Evolutionary conservation across 2,113 vertebrate species (phyloP).

Genomic region (Coptodon rendalli): DNA sequence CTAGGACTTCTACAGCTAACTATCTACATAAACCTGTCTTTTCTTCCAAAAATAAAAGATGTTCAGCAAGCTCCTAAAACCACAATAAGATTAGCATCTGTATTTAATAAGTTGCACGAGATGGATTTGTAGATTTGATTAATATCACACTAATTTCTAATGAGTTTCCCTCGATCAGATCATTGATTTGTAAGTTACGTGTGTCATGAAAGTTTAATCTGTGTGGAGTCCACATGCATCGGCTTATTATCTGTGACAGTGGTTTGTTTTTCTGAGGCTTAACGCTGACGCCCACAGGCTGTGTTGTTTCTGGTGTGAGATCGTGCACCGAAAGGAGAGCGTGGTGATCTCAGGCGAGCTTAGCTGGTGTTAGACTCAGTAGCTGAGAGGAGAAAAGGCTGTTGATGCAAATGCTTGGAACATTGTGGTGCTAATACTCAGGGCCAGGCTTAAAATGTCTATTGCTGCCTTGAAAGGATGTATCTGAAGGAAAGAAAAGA

Average conservation of each 20-base stretch:
- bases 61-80: background rate
- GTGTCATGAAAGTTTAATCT: background rate
- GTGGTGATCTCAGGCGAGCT: background rate
- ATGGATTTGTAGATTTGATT: background rate
- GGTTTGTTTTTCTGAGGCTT: background rate
- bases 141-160: background rate
- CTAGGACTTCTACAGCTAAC: background rate
- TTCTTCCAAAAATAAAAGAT: background rate
- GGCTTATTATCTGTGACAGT: background rate
- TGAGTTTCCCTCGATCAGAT: background rate
- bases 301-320: background rate
- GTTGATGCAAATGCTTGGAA: conserved; percentile 19
- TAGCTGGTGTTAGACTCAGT: background rate
- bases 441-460: conserved; percentile 2
- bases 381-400: background rate
- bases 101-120: background rate
- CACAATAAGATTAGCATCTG: background rate
- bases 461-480: background rate
- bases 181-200: background rate
- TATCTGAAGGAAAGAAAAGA: background rate
- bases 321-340: background rate
- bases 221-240: background rate
- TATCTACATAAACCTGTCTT: background rate
- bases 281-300: background rate
- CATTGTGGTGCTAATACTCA: background rate